Base-by-base conservation (phyloP, 2,797 vertebrate species). In the Hemitrygon akajei region DNA sequence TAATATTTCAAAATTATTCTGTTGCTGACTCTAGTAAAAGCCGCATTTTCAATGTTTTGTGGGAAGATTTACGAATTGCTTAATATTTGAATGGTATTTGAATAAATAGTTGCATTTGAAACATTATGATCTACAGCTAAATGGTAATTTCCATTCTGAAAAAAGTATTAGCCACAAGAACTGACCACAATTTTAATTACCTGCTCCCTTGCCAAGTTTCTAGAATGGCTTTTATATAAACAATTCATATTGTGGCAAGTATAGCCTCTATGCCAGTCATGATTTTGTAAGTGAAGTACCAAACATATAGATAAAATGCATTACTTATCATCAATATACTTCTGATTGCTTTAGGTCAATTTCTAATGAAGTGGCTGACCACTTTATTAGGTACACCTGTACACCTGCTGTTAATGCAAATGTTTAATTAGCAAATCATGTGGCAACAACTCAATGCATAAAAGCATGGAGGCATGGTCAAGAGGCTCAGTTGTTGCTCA, bases 81-180 rank as follows among this genome's bases (percentile, higher is more conserved):
- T 76, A 93, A 93, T 11, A 93, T 76, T 76, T 93, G 27, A 58
- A 30, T 25, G 47, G 7, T n/a, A 30, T 76, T 93, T 12, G 91
- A 93, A 93, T 76, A 93, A 93, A 93, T 76, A 93, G 34, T 92
- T 22, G 56, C 18, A 22, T 58, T 30, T 76, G 34, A 76, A 93
- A 56, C 11, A 76, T 7, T 93, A 76, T 27, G 5, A 47, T 76
- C 73, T 76, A 58, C 14, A 93, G 6, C 14, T 30, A 76, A 93
- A 93, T 10, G 37, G 73, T 76, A 25, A 76, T 25, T 34, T 75
- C 27, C 25, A 93, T 76, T 58, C 40, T n/a, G 25, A 93, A 76
- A 56, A 25, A 76, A 30, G 1, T n/a, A 58, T 7, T 58, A 40
- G 40, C 91, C 47, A 73, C 73, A 58, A 14, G 27, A 73, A 66